A percentile compares a stretch with the other conserved stretches of the same genome.
These are phyloP conservation scores for Pelosia muscerda DNA, from an alignment of 2,888 invertebrate species.

Conservation along the genomic window DNA sequence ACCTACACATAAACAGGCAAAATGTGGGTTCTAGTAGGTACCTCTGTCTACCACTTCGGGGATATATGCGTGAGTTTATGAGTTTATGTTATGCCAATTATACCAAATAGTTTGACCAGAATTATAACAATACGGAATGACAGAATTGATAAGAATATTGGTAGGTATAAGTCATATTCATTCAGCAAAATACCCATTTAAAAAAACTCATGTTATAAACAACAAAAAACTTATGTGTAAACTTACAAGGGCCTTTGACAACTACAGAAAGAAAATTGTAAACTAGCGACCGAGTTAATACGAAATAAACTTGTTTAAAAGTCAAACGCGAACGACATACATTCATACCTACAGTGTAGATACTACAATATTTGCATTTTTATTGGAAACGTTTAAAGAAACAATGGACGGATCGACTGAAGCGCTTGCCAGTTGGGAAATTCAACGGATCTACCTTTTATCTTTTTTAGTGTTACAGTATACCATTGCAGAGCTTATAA, in stretches of 20 bases:
- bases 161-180: background rate
- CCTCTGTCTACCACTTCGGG: too few species aligned
- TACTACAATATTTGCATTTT: slow-evolving; percentile 80
- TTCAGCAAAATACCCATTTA: background rate
- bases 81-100: too few species aligned
- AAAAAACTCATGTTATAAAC: background rate
- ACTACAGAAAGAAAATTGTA: slow-evolving; percentile 51
- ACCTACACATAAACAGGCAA: too few species aligned
- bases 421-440: slow-evolving; percentile 60
- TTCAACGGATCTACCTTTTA: slow-evolving; percentile 33
- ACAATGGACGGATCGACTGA: slow-evolving; percentile 69
- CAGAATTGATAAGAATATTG: background rate
- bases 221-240: too few species aligned
- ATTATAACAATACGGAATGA: background rate
- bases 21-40: too few species aligned
- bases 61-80: too few species aligned
- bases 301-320: slow-evolving; percentile 76
- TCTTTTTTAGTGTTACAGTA: slow-evolving; percentile 30
- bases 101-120: too few species aligned
- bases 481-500: slow-evolving; percentile 9
- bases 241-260: slow-evolving; percentile 20
- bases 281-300: slow-evolving; percentile 59
- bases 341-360: slow-evolving; percentile 65
- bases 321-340: slow-evolving; percentile 65
- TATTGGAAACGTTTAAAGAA: slow-evolving; percentile 82